A percentile compares a stretch with the other conserved stretches of the same genome.
Conservation (phyloP, 2,797 vertebrate species). For the Myripristis jacobus region DNA sequence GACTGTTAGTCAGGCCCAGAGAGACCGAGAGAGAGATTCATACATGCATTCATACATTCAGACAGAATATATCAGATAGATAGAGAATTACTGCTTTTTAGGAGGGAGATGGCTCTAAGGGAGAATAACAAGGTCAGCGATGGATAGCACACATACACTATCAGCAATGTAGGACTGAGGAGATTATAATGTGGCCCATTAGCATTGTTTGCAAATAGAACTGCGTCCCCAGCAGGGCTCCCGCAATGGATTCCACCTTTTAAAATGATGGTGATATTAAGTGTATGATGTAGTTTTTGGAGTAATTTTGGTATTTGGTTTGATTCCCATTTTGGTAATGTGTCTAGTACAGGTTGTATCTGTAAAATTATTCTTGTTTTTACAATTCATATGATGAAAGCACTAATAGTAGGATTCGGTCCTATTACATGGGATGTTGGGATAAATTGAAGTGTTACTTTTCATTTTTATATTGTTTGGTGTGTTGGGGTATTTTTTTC, state of each 20-base stretch:
- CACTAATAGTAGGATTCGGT: too few species aligned
- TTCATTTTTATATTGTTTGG: too few species aligned
- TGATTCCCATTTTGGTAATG: too few species aligned
- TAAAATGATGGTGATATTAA: background rate
- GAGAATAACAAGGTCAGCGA: constrained; percentile 32
- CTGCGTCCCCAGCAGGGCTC: background rate
- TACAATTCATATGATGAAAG: too few species aligned
- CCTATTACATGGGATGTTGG: too few species aligned
- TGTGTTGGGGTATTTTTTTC: too few species aligned
- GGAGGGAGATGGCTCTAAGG: constrained; percentile 8
- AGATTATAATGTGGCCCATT: constrained; percentile 14
- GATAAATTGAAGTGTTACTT: too few species aligned
- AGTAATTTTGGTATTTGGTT: too few species aligned
- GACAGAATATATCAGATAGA: constrained; percentile 11
- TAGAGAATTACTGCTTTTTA: constrained; percentile 13
- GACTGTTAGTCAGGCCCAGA: constrained; percentile 17
- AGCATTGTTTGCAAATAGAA: constrained; percentile 24
- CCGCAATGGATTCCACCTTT: background rate
- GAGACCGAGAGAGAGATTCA: constrained; percentile 6
- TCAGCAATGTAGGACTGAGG: background rate
- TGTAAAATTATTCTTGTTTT: too few species aligned
- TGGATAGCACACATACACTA: constrained; percentile 13
- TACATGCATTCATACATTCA: constrained; percentile 26
- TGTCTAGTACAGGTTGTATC: too few species aligned
- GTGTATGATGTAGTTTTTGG: background rate